Evolutionary conservation across 2,113 vertebrate species (phyloP).

Genomic region (Pseudorectes ferrugineus): DNA sequence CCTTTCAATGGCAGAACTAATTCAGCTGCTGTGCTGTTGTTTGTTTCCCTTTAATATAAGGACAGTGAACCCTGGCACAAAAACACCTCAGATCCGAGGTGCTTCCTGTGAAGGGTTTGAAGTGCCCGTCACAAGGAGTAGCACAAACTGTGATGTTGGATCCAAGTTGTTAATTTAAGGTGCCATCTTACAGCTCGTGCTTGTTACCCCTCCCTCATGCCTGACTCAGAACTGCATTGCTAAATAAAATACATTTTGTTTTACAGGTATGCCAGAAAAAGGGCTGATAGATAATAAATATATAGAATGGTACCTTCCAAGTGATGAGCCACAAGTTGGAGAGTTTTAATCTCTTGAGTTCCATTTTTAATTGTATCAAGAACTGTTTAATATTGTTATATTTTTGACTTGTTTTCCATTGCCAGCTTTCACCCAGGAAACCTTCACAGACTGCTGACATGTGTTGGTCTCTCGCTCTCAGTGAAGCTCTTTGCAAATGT

Average conservation of each 20-base stretch:
- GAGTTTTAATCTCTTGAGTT: background rate
- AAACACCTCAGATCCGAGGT: background rate
- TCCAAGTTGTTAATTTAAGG: background rate
- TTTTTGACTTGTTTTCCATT: background rate
- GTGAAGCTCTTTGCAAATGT: background rate
- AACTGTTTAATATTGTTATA: background rate
- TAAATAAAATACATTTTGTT: background rate
- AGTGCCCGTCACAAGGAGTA: fast-evolving
- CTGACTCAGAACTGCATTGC: background rate
- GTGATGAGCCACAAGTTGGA: background rate
- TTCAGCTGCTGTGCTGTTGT: background rate
- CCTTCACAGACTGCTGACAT: background rate
- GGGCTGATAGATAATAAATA: fast-evolving
- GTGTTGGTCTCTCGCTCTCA: background rate
- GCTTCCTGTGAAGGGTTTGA: background rate
- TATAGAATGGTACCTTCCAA: background rate
- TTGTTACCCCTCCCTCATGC: background rate
- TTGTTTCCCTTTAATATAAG: background rate
- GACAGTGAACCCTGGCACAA: background rate
- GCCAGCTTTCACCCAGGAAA: background rate
- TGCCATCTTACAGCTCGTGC: background rate
- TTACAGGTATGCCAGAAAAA: background rate
- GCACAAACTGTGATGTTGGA: background rate
- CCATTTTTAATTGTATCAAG: background rate
- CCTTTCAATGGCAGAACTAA: background rate